Evolutionary conservation across 2,888 invertebrate genomes (phyloP).

Genomic region (Ischnus inquisitorius): DNA sequence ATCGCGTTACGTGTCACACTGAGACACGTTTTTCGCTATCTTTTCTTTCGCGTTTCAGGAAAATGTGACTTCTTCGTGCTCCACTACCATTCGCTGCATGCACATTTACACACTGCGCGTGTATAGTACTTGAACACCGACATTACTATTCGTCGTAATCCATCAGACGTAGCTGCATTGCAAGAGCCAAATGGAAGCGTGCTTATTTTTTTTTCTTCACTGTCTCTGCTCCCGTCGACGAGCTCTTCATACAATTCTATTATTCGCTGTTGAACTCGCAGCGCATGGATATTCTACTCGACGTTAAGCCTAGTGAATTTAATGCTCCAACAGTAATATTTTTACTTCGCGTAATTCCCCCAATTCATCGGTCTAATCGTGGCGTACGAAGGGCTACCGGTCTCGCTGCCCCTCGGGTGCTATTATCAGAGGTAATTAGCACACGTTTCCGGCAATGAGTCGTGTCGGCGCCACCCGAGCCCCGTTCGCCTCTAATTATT

Average conservation of each 20-base stretch:
- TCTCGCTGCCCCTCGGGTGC: background rate
- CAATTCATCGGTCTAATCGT: conserved; percentile 35
- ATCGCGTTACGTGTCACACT: conserved; percentile 43
- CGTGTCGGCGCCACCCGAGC: background rate
- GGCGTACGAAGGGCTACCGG: background rate
- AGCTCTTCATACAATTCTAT: conserved; percentile 7
- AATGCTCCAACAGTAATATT: conserved; percentile 42
- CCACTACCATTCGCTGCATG: conserved; percentile 16
- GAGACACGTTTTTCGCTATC: conserved; percentile 17
- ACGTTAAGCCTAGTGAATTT: conserved; percentile 11
- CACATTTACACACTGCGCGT: background rate
- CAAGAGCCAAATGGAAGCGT: background rate
- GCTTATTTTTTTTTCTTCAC: conserved; percentile 2
- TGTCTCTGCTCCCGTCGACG: background rate
- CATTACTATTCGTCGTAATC: conserved; percentile 25
- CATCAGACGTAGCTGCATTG: conserved; percentile 17
- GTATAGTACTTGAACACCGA: conserved; percentile 8
- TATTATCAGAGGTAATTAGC: conserved; percentile 42
- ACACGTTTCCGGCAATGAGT: conserved; percentile 20
- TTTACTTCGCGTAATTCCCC: conserved; percentile 11
- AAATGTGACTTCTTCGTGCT: conserved; percentile 28
- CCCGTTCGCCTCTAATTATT: conserved; percentile 24
- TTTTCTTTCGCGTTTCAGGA: background rate
- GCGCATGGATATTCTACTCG: background rate
- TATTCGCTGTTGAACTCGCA: conserved; percentile 23